phyloP scores from a whole-genome alignment of 2,113 vertebrate species.

The Cyanocitta stelleri region DNA sequence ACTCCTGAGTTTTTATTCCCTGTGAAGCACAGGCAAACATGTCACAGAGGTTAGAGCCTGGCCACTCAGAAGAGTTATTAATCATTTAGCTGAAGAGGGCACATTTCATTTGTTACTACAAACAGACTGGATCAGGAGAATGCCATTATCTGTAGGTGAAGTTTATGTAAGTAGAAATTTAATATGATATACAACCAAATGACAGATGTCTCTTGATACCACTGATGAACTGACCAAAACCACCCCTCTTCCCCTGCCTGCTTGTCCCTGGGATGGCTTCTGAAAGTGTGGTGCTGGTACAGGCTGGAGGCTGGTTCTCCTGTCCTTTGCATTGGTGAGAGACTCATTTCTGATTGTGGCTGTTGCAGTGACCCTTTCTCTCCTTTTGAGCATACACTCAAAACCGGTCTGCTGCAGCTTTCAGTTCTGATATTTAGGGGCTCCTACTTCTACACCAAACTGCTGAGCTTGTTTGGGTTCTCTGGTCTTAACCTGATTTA shows the following conservation, averaged over 20 bases:
- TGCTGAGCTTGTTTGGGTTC: slow-evolving; percentile 27
- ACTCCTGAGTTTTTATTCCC: background rate
- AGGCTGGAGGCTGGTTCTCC: background rate
- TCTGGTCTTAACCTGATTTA: slow-evolving; percentile 4
- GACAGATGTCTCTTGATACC: background rate
- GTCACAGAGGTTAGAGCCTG: background rate
- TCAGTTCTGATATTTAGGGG: background rate
- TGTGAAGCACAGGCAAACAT: background rate
- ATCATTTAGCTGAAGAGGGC: background rate
- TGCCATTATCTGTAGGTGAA: background rate
- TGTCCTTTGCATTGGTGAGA: background rate
- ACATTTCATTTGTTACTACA: background rate
- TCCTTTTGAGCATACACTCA: background rate
- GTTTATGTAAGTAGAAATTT: background rate
- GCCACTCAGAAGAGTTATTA: background rate
- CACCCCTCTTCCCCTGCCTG: background rate
- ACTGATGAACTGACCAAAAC: background rate
- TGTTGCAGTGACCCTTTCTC: background rate
- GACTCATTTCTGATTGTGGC: background rate
- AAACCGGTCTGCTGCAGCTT: background rate
- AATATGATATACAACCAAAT: background rate
- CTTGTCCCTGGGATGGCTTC: background rate
- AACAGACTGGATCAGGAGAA: background rate
- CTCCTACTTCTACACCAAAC: background rate
- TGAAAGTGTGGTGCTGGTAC: background rate